Percentiles rank a stretch among this genome's conserved stretches.
These are phyloP conservation scores for Monochamus alternatus DNA, from an alignment of 2,888 invertebrate genomes.

Conservation along the genomic window DNA sequence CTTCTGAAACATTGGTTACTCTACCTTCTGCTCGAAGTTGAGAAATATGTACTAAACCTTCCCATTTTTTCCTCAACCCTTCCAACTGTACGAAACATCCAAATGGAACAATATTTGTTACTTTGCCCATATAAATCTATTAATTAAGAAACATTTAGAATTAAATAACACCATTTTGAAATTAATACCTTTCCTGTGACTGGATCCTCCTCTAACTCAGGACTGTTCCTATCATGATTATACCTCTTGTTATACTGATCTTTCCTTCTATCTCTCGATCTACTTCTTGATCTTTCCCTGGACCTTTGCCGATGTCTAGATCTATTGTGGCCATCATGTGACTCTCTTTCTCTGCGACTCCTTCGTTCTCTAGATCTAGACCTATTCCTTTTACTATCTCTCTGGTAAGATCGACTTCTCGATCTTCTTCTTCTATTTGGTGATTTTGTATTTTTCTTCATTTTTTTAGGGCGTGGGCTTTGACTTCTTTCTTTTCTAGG, in stretches of 20 bases:
- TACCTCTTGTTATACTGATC: slow-evolving; percentile 52
- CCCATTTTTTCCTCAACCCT: slow-evolving; percentile 90
- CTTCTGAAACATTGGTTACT: slow-evolving; percentile 95
- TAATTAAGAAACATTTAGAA: not conserved
- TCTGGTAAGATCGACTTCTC: slow-evolving; percentile 53
- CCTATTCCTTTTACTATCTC: slow-evolving; percentile 49
- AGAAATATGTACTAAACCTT: slow-evolving; percentile 98
- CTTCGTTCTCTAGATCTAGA: slow-evolving; percentile 58
- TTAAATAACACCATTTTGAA: not conserved
- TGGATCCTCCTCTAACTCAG: slow-evolving; percentile 81
- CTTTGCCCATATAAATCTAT: slow-evolving; percentile 92
- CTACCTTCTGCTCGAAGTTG: slow-evolving; percentile 93
- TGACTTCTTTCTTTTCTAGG: slow-evolving; percentile 54
- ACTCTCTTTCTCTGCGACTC: slow-evolving; percentile 65
- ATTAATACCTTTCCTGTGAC: slow-evolving; percentile 79
- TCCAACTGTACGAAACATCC: slow-evolving; percentile 98
- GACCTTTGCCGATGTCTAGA: slow-evolving; percentile 57
- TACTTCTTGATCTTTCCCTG: slow-evolving; percentile 47
- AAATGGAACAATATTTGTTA: slow-evolving; percentile 97
- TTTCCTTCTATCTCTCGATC: slow-evolving; percentile 50
- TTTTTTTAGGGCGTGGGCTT: slow-evolving; percentile 40
- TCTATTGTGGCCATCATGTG: slow-evolving; percentile 58
- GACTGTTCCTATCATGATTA: slow-evolving; percentile 66
- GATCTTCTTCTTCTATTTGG: slow-evolving; percentile 50
- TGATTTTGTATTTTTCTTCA: slow-evolving; percentile 57